These are phyloP conservation scores for Melanostigma gelatinosum DNA, from an alignment of 2,113 vertebrate species.

Conservation along the genomic window DNA sequence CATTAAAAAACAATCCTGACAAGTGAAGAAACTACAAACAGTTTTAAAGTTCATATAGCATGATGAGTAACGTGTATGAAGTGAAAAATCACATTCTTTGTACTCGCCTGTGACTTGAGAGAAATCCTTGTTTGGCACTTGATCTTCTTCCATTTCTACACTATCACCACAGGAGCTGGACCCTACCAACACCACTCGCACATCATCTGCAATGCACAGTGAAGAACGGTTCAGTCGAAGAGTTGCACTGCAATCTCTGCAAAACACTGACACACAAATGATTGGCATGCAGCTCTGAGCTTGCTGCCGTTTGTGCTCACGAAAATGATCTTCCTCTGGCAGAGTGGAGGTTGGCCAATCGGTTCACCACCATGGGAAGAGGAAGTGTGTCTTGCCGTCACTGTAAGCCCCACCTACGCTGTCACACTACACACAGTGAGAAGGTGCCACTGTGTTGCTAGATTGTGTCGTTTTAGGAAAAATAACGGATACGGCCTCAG, in stretches of 20 bases:
- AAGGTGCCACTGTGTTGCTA: conserved; percentile 28
- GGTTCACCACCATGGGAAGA: conserved; percentile 74
- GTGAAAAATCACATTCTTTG: not conserved
- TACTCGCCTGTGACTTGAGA: conserved; percentile 67
- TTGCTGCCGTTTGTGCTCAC: conserved; percentile 38
- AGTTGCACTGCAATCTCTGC: conserved; percentile 5
- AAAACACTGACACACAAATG: conserved; percentile 24
- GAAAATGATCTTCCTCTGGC: conserved; percentile 66
- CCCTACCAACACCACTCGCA: conserved; percentile 21
- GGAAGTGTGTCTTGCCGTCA: conserved; percentile 80
- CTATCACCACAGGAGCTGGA: conserved; percentile 3
- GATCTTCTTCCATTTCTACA: conserved; percentile 70
- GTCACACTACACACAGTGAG: conserved; percentile 39
- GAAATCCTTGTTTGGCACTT: conserved; percentile 48
- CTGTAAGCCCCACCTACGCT: conserved; percentile 74
- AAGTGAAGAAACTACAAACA: not conserved
- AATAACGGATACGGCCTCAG: not conserved
- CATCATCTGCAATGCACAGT: conserved; percentile 34
- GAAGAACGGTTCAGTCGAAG: not conserved
- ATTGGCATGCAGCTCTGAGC: conserved; percentile 34
- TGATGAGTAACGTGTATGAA: not conserved
- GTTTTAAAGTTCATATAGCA: not conserved
- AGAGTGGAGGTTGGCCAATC: conserved; percentile 70
- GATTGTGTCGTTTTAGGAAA: not conserved
- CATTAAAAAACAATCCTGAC: not conserved